phyloP scores from a whole-genome alignment of 2,113 vertebrate genomes.

The Ochotona curzoniae region DNA sequence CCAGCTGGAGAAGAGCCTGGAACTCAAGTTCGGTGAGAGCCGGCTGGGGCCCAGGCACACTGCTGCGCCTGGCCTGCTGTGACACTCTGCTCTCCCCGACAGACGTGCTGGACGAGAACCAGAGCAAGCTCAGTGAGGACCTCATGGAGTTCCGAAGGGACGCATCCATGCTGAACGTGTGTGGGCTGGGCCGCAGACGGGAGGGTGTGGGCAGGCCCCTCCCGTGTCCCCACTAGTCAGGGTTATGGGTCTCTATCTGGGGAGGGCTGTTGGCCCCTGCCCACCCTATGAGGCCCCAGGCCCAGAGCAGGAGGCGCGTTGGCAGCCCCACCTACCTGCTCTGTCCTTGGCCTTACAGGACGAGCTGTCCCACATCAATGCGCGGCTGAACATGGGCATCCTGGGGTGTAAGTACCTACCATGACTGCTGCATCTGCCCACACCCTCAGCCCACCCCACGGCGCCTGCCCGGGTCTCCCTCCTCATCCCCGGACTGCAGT shows the following conservation, averaged over 20 bases:
- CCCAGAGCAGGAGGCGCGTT: fast-evolving
- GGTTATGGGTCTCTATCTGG: not conserved
- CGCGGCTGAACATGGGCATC: slow-evolving; percentile 98
- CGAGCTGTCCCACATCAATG: slow-evolving; percentile 98
- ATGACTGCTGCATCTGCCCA: fast-evolving
- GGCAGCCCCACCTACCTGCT: not conserved
- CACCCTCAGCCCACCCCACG: not conserved
- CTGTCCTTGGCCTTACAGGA: slow-evolving; percentile 87
- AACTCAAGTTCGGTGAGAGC: slow-evolving; percentile 95
- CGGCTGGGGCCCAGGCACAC: not conserved
- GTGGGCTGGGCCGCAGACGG: too few species aligned
- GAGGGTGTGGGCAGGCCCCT: too few species aligned
- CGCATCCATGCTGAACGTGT: slow-evolving; percentile 98
- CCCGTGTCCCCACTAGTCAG: not conserved
- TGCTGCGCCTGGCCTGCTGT: not conserved
- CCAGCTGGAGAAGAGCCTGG: slow-evolving; percentile 98
- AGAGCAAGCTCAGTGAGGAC: slow-evolving; percentile 98
- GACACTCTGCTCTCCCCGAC: not conserved
- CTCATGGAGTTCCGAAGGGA: slow-evolving; percentile 99
- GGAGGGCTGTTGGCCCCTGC: not conserved
- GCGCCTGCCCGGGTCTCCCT: too few species aligned
- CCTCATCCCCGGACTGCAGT: too few species aligned
- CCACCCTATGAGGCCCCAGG: not conserved
- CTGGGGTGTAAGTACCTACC: slow-evolving; percentile 94
- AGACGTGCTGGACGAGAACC: slow-evolving; percentile 99